These are phyloP conservation scores for Epinotia nisella DNA, from an alignment of 2,888 invertebrate species.

Conservation along the genomic window DNA sequence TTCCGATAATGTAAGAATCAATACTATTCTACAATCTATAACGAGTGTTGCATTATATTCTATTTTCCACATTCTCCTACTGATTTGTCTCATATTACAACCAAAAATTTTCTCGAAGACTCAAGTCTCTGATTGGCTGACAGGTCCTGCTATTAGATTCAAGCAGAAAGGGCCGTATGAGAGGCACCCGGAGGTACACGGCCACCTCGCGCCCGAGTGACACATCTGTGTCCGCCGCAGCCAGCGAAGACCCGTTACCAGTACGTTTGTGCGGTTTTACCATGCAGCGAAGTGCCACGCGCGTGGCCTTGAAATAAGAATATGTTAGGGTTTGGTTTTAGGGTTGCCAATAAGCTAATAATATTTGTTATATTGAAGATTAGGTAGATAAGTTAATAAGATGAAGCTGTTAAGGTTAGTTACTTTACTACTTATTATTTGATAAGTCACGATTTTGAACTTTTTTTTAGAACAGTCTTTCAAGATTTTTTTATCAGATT, in stretches of 20 bases:
- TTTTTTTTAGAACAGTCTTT: neutral
- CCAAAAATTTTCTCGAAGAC: constrained; percentile 42
- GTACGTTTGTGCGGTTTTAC: constrained; percentile 75
- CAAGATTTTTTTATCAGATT: neutral
- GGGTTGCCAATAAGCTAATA: neutral
- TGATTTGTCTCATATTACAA: neutral
- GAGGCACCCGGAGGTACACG: constrained; percentile 75
- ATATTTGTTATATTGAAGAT: too few species aligned
- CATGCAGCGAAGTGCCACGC: constrained; percentile 66
- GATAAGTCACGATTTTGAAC: too few species aligned
- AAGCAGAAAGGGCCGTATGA: constrained; percentile 77
- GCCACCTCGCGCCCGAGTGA: constrained; percentile 80
- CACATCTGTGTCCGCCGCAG: constrained; percentile 79
- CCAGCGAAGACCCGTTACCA: constrained; percentile 82
- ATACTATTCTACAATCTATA: neutral
- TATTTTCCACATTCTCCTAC: neutral
- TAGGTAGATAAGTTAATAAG: constrained; percentile 1
- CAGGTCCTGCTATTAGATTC: constrained; percentile 84
- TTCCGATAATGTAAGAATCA: neutral
- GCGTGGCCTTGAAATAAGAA: neutral
- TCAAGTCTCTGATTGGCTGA: constrained; percentile 74
- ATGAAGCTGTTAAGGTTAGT: too few species aligned
- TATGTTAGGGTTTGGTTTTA: neutral
- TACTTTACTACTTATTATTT: too few species aligned
- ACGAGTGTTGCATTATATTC: neutral